Evolutionary conservation across 2,113 vertebrate genomes (phyloP).

Genomic region (Cavia porcellus): DNA sequence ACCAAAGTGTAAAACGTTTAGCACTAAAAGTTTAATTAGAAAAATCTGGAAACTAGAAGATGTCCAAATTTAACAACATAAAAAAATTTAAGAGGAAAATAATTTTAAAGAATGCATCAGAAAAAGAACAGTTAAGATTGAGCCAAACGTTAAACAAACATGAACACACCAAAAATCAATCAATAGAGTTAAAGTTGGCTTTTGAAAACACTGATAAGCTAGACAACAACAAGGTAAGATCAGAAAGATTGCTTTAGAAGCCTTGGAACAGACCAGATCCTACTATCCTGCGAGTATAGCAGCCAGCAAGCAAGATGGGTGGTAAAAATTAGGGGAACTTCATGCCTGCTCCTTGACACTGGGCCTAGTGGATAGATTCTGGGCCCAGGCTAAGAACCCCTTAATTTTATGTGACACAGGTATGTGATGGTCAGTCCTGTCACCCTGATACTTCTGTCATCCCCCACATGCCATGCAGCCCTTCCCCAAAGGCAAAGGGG

Average conservation of each 20-base stretch:
- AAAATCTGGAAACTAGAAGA: constrained; percentile 43
- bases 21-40: background rate
- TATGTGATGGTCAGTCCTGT: background rate
- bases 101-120: constrained; percentile 45
- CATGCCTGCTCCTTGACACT: background rate
- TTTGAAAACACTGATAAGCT: constrained; percentile 10
- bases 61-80: constrained; percentile 24
- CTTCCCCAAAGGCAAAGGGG: background rate
- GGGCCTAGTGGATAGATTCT: no score
- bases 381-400: background rate
- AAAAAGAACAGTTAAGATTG: background rate
- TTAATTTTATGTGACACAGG: background rate
- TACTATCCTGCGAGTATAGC: background rate
- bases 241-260: background rate
- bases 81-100: background rate
- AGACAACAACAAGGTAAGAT: background rate
- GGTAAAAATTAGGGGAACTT: background rate
- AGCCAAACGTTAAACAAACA: background rate
- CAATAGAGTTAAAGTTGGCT: background rate
- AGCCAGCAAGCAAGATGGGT: background rate
- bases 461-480: background rate
- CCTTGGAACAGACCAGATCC: background rate
- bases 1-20: constrained; percentile 37
- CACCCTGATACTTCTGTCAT: background rate
- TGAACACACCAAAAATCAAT: constrained; percentile 29